Conservation (phyloP, 2,113 vertebrate genomes). For the Tachysurus vachellii region DNA sequence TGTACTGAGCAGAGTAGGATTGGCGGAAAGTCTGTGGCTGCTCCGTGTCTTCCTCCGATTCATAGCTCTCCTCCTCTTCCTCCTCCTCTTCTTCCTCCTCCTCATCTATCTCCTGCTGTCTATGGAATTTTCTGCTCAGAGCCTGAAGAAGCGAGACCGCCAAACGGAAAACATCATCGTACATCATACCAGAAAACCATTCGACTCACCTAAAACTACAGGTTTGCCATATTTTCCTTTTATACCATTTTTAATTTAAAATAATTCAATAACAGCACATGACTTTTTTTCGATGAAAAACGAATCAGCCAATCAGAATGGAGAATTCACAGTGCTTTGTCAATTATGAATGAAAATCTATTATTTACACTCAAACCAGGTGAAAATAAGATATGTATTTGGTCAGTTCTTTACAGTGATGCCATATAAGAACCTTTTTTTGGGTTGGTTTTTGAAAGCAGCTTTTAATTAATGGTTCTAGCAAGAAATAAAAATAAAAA, state of each 20-base stretch:
- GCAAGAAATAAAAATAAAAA: neutral
- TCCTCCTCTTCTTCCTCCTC: conserved; percentile 52
- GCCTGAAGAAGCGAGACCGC: conserved; percentile 48
- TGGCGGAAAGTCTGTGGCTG: conserved; percentile 45
- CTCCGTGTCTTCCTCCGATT: conserved; percentile 53
- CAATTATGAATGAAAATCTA: neutral
- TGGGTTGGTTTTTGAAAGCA: neutral
- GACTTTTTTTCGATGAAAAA: neutral
- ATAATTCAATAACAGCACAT: neutral
- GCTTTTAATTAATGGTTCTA: neutral
- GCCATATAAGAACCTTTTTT: neutral
- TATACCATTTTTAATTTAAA: no score
- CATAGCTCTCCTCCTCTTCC: conserved; percentile 57
- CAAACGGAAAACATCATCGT: neutral
- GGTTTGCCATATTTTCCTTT: no score
- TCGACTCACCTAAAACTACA: no score
- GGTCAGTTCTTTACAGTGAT: neutral
- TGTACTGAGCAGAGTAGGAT: conserved; percentile 65
- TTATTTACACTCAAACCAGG: no score
- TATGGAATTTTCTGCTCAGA: conserved; percentile 44
- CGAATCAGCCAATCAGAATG: neutral
- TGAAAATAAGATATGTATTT: no score
- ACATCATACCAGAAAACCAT: neutral
- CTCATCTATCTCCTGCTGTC: conserved; percentile 45
- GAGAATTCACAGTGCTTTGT: neutral